Conservation (phyloP, 2,888 invertebrate species). For the Chaetoderma sp. region DNA sequence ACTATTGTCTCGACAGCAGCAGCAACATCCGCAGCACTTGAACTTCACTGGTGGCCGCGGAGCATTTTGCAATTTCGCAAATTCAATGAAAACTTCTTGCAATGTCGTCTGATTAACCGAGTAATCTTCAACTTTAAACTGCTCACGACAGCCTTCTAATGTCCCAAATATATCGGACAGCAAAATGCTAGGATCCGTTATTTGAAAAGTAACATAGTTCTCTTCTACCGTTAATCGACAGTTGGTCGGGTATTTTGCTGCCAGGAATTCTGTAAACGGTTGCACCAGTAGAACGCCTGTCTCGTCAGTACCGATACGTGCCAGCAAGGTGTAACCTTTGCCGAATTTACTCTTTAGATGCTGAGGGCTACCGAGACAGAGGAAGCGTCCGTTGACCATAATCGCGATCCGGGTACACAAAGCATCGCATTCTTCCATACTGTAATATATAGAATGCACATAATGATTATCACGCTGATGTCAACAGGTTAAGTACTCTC, state of each 20-base stretch:
- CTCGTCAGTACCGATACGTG: conserved; percentile 64
- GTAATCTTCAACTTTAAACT: conserved; percentile 65
- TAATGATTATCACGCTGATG: too few species aligned
- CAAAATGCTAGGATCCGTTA: conserved; percentile 43
- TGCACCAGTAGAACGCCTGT: conserved; percentile 11
- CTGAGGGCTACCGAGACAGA: conserved; percentile 73
- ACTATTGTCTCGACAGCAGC: not conserved
- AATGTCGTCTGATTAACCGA: conserved; percentile 69
- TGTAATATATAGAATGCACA: too few species aligned
- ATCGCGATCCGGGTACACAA: conserved; percentile 83
- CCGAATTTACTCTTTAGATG: conserved; percentile 79
- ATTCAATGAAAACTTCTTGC: conserved; percentile 72
- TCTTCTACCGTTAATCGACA: conserved; percentile 34
- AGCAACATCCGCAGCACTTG: conserved; percentile 1
- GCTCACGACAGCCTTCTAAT: conserved; percentile 59
- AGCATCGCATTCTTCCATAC: conserved; percentile 90
- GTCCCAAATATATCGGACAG: conserved; percentile 61
- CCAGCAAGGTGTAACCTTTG: conserved; percentile 76
- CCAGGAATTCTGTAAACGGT: conserved; percentile 28
- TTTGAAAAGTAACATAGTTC: conserved; percentile 52
- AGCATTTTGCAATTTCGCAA: conserved; percentile 43
- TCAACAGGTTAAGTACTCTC: too few species aligned
- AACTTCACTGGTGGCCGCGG: conserved; percentile 18
- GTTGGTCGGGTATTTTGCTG: conserved; percentile 25
- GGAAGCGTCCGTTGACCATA: conserved; percentile 80